phyloP scores from a whole-genome alignment of 2,888 invertebrate species.

The Andrena bicolor region DNA sequence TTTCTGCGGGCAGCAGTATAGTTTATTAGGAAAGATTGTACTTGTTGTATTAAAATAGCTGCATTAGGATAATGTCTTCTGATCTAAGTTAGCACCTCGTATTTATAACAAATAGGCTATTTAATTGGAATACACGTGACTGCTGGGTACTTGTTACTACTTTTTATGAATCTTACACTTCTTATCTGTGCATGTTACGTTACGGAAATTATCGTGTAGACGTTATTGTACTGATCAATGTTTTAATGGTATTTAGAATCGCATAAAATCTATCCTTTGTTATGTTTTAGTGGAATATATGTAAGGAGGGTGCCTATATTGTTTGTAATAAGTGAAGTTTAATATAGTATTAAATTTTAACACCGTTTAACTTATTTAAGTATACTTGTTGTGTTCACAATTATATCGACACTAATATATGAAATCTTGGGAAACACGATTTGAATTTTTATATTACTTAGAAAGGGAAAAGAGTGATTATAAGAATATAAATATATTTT shows the following conservation, averaged over 20 bases:
- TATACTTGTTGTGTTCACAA: conserved; percentile 41
- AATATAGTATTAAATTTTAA: conserved; percentile 51
- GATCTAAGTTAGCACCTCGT: conserved; percentile 40
- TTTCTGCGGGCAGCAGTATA: conserved; percentile 10
- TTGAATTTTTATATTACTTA: conserved; percentile 24
- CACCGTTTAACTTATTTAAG: conserved; percentile 56
- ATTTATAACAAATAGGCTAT: conserved; percentile 27
- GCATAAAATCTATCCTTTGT: conserved; percentile 25
- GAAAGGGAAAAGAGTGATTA: conserved; percentile 16
- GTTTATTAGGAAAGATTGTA: conserved; percentile 21
- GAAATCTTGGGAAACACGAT: conserved; percentile 16
- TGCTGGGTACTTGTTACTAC: conserved; percentile 21
- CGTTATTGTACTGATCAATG: conserved; percentile 30
- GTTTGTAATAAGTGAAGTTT: conserved; percentile 38
- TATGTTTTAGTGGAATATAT: conserved; percentile 40
- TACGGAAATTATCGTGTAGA: conserved; percentile 32
- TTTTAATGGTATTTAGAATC: conserved; percentile 29
- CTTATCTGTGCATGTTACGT: conserved; percentile 38
- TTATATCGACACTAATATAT: conserved; percentile 37
- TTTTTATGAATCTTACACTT: conserved; percentile 34
- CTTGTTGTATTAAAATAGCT: conserved; percentile 21
- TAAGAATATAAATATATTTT: conserved; percentile 39
- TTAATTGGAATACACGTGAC: conserved; percentile 24
- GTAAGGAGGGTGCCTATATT: conserved; percentile 38
- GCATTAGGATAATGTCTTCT: conserved; percentile 25